phyloP scores from a whole-genome alignment of 2,888 invertebrate genomes.

The Trachelus tabidus region DNA sequence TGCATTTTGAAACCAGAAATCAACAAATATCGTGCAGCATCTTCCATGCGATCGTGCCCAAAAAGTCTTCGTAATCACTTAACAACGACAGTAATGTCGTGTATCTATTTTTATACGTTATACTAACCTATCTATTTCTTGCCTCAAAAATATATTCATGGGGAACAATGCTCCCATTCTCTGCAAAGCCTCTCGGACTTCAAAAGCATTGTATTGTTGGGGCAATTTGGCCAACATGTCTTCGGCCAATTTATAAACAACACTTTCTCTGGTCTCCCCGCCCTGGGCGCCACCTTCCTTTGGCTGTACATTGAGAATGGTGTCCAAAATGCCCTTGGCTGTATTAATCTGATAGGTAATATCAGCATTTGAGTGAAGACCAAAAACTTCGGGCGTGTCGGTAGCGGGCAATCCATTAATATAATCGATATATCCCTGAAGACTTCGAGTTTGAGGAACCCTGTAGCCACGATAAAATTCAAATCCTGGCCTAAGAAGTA shows the following conservation, averaged over 20 bases:
- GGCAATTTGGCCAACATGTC: slow-evolving; percentile 93
- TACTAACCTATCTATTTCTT: slow-evolving; percentile 71
- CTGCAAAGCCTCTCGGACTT: slow-evolving; percentile 88
- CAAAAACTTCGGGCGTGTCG: slow-evolving; percentile 96
- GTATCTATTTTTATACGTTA: background rate
- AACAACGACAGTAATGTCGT: background rate
- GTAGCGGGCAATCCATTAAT: slow-evolving; percentile 86
- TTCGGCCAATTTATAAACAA: slow-evolving; percentile 91
- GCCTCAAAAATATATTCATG: slow-evolving; percentile 93
- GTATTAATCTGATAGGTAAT: slow-evolving; percentile 98
- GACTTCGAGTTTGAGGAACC: slow-evolving; percentile 85
- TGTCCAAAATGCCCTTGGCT: slow-evolving; percentile 92
- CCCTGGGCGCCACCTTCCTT: slow-evolving; percentile 93
- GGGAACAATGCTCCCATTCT: slow-evolving; percentile 94
- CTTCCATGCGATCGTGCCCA: too few relatives aligned
- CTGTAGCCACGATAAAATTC: slow-evolving; percentile 94
- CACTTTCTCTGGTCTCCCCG: slow-evolving; percentile 92
- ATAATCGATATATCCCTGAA: slow-evolving; percentile 85
- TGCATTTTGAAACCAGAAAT: too few relatives aligned
- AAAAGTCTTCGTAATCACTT: background rate
- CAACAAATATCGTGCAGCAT: too few relatives aligned
- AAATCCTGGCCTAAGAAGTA: slow-evolving; percentile 86
- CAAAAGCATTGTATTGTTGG: slow-evolving; percentile 86
- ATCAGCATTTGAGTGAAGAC: slow-evolving; percentile 95
- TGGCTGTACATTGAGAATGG: slow-evolving; percentile 96